Percentiles rank a stretch among this genome's conserved stretches.
These are phyloP conservation scores for Muscicapa striata DNA, from an alignment of 2,797 vertebrate genomes.

Conservation along the genomic window DNA sequence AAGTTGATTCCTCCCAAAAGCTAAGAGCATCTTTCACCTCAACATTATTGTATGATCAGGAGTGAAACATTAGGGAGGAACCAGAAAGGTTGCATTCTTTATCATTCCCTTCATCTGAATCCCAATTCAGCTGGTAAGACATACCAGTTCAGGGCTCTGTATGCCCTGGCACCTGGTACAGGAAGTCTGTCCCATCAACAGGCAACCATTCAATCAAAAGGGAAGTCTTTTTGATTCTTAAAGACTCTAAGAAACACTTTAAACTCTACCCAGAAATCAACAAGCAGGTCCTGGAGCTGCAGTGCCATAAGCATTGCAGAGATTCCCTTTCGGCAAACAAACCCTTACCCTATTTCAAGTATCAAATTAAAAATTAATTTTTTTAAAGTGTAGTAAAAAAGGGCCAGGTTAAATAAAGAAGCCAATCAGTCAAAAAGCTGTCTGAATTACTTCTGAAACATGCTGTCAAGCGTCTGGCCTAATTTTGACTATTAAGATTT, in stretches of 20 bases:
- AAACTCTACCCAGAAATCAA: neutral
- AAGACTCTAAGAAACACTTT: neutral
- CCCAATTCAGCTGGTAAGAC: neutral
- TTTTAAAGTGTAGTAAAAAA: neutral
- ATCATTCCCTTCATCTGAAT: neutral
- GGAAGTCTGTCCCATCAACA: neutral
- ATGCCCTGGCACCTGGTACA: neutral
- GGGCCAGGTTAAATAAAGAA: neutral
- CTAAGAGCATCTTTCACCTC: neutral
- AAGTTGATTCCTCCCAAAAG: neutral
- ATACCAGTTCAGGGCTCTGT: neutral
- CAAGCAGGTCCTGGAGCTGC: neutral
- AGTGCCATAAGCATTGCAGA: neutral
- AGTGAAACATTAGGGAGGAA: neutral
- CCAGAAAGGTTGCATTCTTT: neutral
- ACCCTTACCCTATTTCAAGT: neutral
- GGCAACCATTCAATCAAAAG: neutral
- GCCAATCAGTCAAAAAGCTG: neutral
- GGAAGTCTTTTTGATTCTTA: neutral
- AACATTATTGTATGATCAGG: neutral
- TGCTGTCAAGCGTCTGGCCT: neutral
- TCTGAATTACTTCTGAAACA: neutral
- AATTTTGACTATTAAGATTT: constrained; percentile 1
- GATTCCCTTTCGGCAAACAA: neutral
- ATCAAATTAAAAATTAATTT: neutral